Evolutionary conservation across 2,113 vertebrate genomes (phyloP).

Genomic region (Pelvicachromis taeniatus): DNA sequence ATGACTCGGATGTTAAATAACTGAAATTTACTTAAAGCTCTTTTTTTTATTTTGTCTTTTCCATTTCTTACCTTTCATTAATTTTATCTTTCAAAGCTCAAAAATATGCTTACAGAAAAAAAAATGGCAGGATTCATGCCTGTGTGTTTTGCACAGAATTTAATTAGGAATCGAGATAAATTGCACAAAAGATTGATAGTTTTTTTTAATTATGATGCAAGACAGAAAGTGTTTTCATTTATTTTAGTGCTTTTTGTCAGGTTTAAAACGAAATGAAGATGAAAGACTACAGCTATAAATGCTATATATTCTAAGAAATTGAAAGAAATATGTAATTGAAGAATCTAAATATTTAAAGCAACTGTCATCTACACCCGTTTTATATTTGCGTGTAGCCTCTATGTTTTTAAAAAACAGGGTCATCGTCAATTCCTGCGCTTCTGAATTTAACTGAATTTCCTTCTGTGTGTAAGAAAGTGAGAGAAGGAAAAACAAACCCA

Average conservation of each 20-base stretch:
- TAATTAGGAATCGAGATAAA: not conserved
- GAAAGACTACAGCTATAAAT: not conserved
- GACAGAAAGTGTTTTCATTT: not conserved
- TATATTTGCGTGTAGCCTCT: not conserved
- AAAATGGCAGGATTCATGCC: not conserved
- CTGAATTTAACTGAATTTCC: not conserved
- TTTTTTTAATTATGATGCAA: not conserved
- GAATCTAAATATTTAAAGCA: not conserved
- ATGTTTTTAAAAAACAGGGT: not conserved
- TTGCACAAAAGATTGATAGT: not conserved
- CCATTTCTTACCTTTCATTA: not conserved
- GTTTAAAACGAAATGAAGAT: not conserved
- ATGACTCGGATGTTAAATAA: not conserved
- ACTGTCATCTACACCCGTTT: rapidly evolving
- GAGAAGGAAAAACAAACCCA: slow-evolving; percentile 12
- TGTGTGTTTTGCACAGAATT: not conserved
- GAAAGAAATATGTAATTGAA: not conserved
- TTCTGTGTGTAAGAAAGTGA: not conserved
- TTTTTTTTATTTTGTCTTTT: not conserved
- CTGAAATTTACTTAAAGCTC: not conserved
- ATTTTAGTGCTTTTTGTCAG: not conserved
- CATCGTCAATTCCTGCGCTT: not conserved
- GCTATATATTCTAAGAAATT: not conserved
- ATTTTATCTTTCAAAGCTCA: not conserved
- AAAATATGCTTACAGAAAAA: not conserved